Evolutionary conservation across 2,888 invertebrate genomes (phyloP).

Genomic region (Mycalesis mineus): DNA sequence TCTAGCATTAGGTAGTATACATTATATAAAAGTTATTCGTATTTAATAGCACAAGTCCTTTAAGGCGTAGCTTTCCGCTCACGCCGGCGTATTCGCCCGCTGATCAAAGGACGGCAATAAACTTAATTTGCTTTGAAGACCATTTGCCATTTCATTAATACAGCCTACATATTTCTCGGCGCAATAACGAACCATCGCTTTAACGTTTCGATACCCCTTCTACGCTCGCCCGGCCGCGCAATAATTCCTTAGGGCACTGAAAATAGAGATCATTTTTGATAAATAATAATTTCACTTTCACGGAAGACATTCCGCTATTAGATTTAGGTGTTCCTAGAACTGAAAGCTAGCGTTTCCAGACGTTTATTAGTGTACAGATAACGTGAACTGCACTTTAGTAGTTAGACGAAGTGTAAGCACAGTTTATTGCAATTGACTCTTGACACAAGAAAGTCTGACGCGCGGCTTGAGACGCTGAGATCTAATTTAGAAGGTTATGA

Average conservation of each 20-base stretch:
- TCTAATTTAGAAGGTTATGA: constrained; percentile 8
- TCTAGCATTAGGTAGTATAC: no score
- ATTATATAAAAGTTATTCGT: not conserved
- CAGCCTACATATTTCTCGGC: constrained; percentile 41
- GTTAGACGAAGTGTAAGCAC: constrained; percentile 17
- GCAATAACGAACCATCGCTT: constrained; percentile 39
- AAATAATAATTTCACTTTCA: constrained; percentile 38
- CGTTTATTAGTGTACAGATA: constrained; percentile 39
- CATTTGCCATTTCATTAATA: constrained; percentile 44
- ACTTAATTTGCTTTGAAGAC: constrained; percentile 35
- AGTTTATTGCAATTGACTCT: constrained; percentile 27
- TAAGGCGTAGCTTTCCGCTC: not conserved
- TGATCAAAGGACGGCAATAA: constrained; percentile 32
- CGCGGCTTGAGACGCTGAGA: not conserved
- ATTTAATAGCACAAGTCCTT: constrained; percentile 4
- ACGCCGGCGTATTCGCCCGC: constrained; percentile 9
- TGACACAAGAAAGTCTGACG: constrained; percentile 24
- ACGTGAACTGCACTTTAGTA: constrained; percentile 21
- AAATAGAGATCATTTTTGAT: constrained; percentile 33
- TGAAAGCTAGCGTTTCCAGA: constrained; percentile 38
- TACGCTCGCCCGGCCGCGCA: constrained; percentile 1
- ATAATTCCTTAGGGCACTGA: constrained; percentile 20
- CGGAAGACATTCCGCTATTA: constrained; percentile 52
- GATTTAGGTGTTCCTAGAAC: constrained; percentile 58
- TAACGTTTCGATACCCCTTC: constrained; percentile 32